Evolutionary conservation across 2,888 invertebrate species (phyloP).

Genomic region (Drosophila pseudotalamancana): DNA sequence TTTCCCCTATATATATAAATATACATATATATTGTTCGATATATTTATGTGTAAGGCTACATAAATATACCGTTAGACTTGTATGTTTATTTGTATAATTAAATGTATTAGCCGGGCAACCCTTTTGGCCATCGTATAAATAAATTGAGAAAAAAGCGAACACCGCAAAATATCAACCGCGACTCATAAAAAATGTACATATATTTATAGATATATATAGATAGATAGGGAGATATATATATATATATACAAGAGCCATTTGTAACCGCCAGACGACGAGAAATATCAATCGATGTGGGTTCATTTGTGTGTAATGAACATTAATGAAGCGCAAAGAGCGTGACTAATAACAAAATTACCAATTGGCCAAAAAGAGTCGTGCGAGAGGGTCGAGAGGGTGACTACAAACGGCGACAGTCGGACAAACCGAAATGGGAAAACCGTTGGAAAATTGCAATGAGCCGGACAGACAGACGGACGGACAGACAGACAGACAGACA

Average conservation of each 20-base stretch:
- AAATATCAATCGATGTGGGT: constrained; percentile 79
- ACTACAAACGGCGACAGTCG: constrained; percentile 55
- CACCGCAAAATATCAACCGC: constrained; percentile 75
- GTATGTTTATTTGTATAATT: constrained; percentile 71
- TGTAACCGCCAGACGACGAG: constrained; percentile 65
- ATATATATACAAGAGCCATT: constrained; percentile 32
- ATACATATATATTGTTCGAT: constrained; percentile 27
- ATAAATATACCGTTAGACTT: constrained; percentile 8
- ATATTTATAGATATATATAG: constrained; percentile 6
- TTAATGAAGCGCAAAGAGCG: constrained; percentile 80
- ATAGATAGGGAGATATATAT: neutral
- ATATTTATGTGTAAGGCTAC: constrained; percentile 2
- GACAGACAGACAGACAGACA: constrained; percentile 15
- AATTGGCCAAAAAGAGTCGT: constrained; percentile 70
- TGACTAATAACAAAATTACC: constrained; percentile 79
- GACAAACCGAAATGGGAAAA: too few relatives aligned
- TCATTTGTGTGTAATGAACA: constrained; percentile 80
- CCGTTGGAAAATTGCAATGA: too few relatives aligned
- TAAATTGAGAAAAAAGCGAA: constrained; percentile 32
- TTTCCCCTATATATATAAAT: constrained; percentile 30
- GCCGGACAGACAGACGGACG: constrained; percentile 46
- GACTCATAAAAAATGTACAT: constrained; percentile 27
- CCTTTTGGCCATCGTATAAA: constrained; percentile 53
- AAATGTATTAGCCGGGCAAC: constrained; percentile 66
- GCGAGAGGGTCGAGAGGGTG: constrained; percentile 7